These are phyloP conservation scores for Allophyes oxyacanthae DNA, from an alignment of 2,888 invertebrate genomes.

Conservation along the genomic window DNA sequence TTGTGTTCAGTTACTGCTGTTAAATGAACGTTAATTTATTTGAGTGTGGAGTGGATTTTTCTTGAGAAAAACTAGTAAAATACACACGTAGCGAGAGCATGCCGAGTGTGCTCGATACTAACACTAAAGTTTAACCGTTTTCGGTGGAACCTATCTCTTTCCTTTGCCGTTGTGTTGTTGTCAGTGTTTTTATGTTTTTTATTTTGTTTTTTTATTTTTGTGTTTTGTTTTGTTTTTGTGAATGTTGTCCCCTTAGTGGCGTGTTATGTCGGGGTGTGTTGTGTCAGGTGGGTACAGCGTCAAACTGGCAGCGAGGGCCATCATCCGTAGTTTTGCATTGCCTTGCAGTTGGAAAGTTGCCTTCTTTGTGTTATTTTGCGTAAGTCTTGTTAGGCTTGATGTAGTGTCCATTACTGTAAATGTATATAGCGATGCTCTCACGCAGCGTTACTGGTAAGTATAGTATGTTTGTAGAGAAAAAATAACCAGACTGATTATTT, in stretches of 20 bases:
- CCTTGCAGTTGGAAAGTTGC: slow-evolving; percentile 77
- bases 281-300: slow-evolving; percentile 82
- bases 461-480: slow-evolving; percentile 66
- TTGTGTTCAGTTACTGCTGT: slow-evolving; percentile 84
- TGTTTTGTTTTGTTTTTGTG: slow-evolving; percentile 75
- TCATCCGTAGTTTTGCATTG: slow-evolving; percentile 78
- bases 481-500: slow-evolving; percentile 61
- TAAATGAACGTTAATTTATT: slow-evolving; percentile 74
- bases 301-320: slow-evolving; percentile 74
- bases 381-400: slow-evolving; percentile 84
- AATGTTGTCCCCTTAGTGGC: slow-evolving; percentile 79
- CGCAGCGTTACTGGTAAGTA: slow-evolving; percentile 78
- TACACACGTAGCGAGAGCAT: slow-evolving; percentile 78
- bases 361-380: slow-evolving; percentile 86
- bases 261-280: slow-evolving; percentile 77
- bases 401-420: slow-evolving; percentile 78
- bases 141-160: slow-evolving; percentile 76
- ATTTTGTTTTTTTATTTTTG: slow-evolving; percentile 66
- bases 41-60: slow-evolving; percentile 89
- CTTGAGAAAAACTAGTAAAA: slow-evolving; percentile 63
- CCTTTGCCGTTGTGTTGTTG: slow-evolving; percentile 86
- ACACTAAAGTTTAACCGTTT: slow-evolving; percentile 68
- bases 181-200: slow-evolving; percentile 74
- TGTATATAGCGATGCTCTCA: slow-evolving; percentile 75
- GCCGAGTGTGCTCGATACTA: slow-evolving; percentile 82